Base-by-base conservation (phyloP, 2,113 vertebrate genomes). In the Sylvicapra grimmia region DNA sequence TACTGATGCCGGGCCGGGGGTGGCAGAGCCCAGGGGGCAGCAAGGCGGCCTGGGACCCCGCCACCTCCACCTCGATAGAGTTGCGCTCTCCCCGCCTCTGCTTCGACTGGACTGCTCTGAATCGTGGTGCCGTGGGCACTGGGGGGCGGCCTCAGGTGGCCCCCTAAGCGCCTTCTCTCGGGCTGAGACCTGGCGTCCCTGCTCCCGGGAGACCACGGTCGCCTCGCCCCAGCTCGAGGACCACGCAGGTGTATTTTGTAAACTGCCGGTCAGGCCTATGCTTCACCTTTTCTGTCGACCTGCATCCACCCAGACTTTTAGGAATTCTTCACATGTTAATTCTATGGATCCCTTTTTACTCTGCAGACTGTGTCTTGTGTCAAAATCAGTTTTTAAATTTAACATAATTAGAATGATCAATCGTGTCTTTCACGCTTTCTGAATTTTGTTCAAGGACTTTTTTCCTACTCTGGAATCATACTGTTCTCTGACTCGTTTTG, bases 1-100 rank as follows among this genome's bases (percentile, higher is more conserved):
- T 9, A 21, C 19, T 0, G 68, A 12, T 3, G 68, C 19, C 10
- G 0, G 0, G 40, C 72, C 6, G 6, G 21, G 12, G 36, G n/a
- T 23, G 68, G n/a, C 68, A 72, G 68, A 44, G 36, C 11, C 36
- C 1, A 11, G 36, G 18, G 21, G 72, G 21, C 36, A 4, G 23
- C 72, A 25, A 2, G 3, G 72, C 6, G 3, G 40, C 72, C 72
- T 1, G 5, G n/a, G 72, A 6, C 21, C 21, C 19, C 0, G 5
- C n/a, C 23, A 0, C 7, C 72, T 3, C 72, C 36, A 3, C 23
- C 36, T 7, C 21, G 1, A 4, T 25, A 4, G 72, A 11, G 23
- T 2, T 4, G 36, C 12, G 1, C 16, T 56, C 51, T 21, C 47
- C 18, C 63, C 0, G 40, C 13, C 77, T 40, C 79, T 0, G 8